Base-by-base conservation (phyloP, 1,140 invertebrate genomes). In the Drosophila elegans region DNA sequence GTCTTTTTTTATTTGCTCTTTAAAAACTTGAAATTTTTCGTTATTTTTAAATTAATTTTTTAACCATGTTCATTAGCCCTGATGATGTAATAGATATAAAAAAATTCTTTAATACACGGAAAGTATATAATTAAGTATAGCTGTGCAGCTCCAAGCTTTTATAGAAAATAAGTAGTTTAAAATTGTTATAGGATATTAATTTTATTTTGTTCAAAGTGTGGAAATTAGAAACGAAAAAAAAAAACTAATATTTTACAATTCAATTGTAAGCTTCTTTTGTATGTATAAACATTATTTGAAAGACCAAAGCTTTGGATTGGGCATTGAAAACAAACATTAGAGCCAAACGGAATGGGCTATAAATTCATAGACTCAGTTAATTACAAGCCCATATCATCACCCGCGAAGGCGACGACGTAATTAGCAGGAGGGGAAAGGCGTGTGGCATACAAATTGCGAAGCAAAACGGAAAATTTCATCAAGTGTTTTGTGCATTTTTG, bases 401-500 rank as follows among this genome's bases (percentile, higher is more conserved):
- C 55, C 55, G 46, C 34, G 38, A 61, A 51, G 49, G 44, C 56
- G 52, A 53, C 73, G 34, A 77, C 62, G 77, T 76, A 84, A 84
- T 84, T 81, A 78, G 63, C 78, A 55, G 46, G 13, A 13, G 66
- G 63, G 66, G 72, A 51, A 13, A 36, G 52, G 38, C 60, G 60
- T 49, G 62, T 67, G 73, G 53, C 72, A 75, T 57, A 67, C 77
- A 86, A 67, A 78, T 86, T 81, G 66, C 63, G 63, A 74, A 62
- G 75, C 45, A 66, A 80, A 85, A 64, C 76, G 49, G 52, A 84
- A 84, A 57, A 57, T 64, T 57, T 57, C 77, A 67, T 72, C 61
- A 73, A 75, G 69, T 83, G 61, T 84, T 80, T 75, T 62, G 44
- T 68, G 59, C 45, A 59, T 51, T 64, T 81, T 51, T 78, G 74